Base-by-base conservation (phyloP, 2,797 vertebrate species). In the Spizella passerina region DNA sequence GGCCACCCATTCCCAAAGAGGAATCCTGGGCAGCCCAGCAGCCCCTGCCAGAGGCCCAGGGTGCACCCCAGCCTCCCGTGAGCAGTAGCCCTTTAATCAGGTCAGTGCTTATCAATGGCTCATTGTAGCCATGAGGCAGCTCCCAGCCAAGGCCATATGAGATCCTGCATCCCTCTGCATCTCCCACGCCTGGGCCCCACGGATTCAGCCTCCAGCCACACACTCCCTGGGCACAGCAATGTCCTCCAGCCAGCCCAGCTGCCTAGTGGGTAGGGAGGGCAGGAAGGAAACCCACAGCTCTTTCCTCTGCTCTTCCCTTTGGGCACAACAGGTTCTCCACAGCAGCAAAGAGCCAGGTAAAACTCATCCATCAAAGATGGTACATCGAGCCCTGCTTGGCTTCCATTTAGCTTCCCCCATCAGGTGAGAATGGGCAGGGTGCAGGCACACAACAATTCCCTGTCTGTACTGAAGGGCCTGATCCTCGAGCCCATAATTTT, bases 61-160 rank as follows among this genome's bases (percentile, higher is more conserved):
- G 86, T 1, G 1, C 71, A 76, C n/a, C 52, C 64, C 64, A 59
- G 83, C 9, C 78, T 70, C 68, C 64, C 1, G 4, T 21, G 32
- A 73, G 87, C 61, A 61, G 76, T 69, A 80, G 79, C 73, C 57
- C 72, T 94, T 85, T 64, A 89, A 91, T 78, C 88, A 80, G 89
- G 89, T 81, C 95, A 94, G 82, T 0, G 14, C 85, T 69, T 75
- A 78, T 65, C 77, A 78, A 72, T 44, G 82, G 91, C 47, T 91
- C 72, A 49, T 61, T 83, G 91, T 56, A 41, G 82, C 0, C 0
- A 53, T 0, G 39, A 61, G 75, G 60, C 82, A 39, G 90, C 76
- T 44, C 2, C 0, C 4, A 49, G 82, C 0, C 4, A 60, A 53
- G 65, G 57, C 73, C 43, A 2, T 3, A 68, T 0, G 22, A 89